Conservation (phyloP, 2,113 vertebrate species). For the Egretta garzetta region DNA sequence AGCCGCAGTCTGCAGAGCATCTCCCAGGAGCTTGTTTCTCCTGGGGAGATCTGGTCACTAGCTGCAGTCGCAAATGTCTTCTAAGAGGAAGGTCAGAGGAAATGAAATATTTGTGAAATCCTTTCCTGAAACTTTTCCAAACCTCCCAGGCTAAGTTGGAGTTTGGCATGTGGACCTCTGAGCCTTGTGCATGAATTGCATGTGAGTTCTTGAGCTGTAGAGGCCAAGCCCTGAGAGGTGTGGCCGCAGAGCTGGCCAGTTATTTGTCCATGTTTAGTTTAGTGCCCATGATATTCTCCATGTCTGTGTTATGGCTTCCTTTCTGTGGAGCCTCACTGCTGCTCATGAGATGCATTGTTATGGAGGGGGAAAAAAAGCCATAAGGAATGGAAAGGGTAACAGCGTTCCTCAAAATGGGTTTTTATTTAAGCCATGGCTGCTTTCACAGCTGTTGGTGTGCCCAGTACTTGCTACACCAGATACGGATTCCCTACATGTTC, state of each 20-base stretch:
- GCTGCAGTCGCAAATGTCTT: background rate
- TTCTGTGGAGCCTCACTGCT: background rate
- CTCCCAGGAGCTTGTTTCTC: background rate
- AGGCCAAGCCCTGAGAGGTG: background rate
- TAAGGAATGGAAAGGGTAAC: background rate
- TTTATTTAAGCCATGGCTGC: background rate
- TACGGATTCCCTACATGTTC: background rate
- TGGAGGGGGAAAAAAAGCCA: background rate
- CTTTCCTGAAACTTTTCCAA: constrained; percentile 60
- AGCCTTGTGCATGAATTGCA: constrained; percentile 56
- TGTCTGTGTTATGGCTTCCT: background rate
- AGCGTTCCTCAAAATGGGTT: background rate
- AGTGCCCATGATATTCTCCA: background rate
- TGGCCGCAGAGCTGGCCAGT: background rate
- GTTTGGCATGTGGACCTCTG: constrained; percentile 39
- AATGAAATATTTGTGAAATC: constrained; percentile 56
- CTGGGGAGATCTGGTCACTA: background rate
- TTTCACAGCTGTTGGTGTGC: background rate
- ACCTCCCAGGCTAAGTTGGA: background rate
- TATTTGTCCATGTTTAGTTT: background rate
- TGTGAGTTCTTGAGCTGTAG: constrained; percentile 19
- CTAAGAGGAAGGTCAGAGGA: constrained; percentile 17
- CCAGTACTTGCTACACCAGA: background rate
- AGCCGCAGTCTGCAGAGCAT: background rate
- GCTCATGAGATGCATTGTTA: background rate